Evolutionary conservation across 2,113 vertebrate species (phyloP).

Genomic region (Agelaius phoeniceus): DNA sequence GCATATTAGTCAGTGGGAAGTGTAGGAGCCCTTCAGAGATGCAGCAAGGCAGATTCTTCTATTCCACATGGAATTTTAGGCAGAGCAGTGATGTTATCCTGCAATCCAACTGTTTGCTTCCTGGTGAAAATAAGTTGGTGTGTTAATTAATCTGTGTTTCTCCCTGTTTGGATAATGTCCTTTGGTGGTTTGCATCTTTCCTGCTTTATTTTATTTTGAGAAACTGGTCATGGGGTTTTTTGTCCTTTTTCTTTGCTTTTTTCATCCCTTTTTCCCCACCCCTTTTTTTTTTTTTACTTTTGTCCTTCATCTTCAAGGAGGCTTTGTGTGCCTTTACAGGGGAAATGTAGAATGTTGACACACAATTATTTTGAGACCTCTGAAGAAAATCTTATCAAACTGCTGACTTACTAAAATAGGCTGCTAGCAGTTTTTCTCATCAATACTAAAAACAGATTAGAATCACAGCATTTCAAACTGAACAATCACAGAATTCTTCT

Average conservation of each 20-base stretch:
- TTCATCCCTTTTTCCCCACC: accelerated
- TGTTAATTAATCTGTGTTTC: neutral
- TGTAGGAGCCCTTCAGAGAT: neutral
- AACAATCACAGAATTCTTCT: neutral
- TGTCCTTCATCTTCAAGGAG: neutral
- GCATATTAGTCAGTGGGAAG: conserved; percentile 14
- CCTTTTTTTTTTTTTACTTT: accelerated
- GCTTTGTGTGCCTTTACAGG: neutral
- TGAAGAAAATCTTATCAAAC: neutral
- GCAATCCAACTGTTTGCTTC: neutral
- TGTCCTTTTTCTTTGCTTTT: neutral
- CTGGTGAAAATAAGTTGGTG: neutral
- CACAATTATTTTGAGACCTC: neutral
- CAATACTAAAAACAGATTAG: neutral
- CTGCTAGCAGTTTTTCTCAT: neutral
- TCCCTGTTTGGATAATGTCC: no score
- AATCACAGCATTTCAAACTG: neutral
- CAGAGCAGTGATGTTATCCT: neutral
- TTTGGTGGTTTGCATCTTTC: no score
- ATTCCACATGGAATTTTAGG: neutral
- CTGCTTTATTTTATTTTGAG: no score
- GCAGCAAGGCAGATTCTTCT: neutral
- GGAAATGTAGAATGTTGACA: neutral
- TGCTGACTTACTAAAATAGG: neutral
- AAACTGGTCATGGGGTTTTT: no score